Percentiles rank a stretch among this genome's conserved stretches.
Evolutionary conservation across 2,888 invertebrate species (phyloP).

Genomic region (Timandra comae): DNA sequence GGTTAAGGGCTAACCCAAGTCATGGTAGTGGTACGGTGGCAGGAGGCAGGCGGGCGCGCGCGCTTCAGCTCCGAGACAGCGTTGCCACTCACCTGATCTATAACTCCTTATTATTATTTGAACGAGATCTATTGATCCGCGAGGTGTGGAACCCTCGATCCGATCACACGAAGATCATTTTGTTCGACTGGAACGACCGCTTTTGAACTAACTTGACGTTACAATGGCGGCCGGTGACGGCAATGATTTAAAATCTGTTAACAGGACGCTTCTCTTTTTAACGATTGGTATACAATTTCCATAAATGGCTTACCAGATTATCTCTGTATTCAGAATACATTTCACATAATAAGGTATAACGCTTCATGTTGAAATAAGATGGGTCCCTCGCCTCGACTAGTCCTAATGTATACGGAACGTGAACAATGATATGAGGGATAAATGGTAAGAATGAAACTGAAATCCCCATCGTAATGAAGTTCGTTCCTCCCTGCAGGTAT

Average conservation of each 20-base stretch:
- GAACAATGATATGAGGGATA: conserved; percentile 48
- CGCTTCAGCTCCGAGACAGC: conserved; percentile 29
- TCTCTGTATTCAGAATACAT: conserved; percentile 53
- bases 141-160: conserved; percentile 70
- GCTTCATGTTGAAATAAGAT: conserved; percentile 31
- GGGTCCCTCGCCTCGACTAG: conserved; percentile 20
- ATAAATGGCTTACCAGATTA: conserved; percentile 72
- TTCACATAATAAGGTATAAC: conserved; percentile 59
- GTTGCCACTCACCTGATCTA: conserved; percentile 56
- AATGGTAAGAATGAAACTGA: conserved; percentile 43
- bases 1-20: conserved; percentile 38
- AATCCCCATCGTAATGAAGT: conserved; percentile 51
- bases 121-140: conserved; percentile 74
- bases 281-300: conserved; percentile 76
- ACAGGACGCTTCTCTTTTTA: conserved; percentile 76
- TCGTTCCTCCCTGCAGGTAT: conserved; percentile 41
- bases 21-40: too few species aligned
- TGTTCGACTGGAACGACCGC: conserved; percentile 71
- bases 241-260: conserved; percentile 78
- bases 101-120: conserved; percentile 76
- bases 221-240: conserved; percentile 71
- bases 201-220: conserved; percentile 75
- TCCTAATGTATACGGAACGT: conserved; percentile 26
- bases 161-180: conserved; percentile 70
- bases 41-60: conserved; percentile 32